A percentile compares a stretch with the other conserved stretches of the same genome.
phyloP scores from a whole-genome alignment of 2,113 vertebrate genomes.

The Benitochromis conjunctus region DNA sequence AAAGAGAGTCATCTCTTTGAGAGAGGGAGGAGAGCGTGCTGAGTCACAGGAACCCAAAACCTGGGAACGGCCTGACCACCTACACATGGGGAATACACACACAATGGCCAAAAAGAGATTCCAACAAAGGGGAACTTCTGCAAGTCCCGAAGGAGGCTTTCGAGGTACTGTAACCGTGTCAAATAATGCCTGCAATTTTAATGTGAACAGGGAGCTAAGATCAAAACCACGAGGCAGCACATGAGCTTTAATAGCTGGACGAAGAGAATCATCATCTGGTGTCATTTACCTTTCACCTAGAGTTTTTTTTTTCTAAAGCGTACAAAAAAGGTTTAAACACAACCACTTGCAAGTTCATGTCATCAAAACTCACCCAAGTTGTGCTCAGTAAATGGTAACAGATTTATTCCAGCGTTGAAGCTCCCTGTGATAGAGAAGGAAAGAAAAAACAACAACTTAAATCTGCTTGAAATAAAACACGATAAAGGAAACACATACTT shows the following conservation, averaged over 20 bases:
- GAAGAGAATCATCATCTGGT: slow-evolving; percentile 33
- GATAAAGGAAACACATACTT: neutral
- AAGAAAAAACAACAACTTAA: neutral
- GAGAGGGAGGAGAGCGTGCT: slow-evolving; percentile 66
- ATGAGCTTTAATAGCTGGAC: slow-evolving; percentile 56
- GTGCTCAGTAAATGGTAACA: slow-evolving; percentile 66
- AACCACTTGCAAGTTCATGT: neutral
- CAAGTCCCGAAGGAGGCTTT: slow-evolving; percentile 62
- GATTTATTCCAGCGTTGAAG: slow-evolving; percentile 58
- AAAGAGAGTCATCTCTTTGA: slow-evolving; percentile 63
- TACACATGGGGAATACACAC: slow-evolving; percentile 69
- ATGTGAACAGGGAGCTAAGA: slow-evolving; percentile 49
- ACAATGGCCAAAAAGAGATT: slow-evolving; percentile 74
- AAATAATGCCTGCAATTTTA: slow-evolving; percentile 65
- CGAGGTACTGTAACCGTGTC: slow-evolving; percentile 64
- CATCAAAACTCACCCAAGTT: slow-evolving; percentile 62
- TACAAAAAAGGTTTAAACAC: neutral
- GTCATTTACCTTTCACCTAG: slow-evolving; percentile 29
- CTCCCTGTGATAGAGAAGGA: slow-evolving; percentile 37
- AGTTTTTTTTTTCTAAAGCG: neutral
- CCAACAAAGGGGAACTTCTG: slow-evolving; percentile 65
- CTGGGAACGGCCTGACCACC: slow-evolving; percentile 71
- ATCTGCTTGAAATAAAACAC: neutral
- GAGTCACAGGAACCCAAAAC: slow-evolving; percentile 80
- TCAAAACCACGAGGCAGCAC: slow-evolving; percentile 46